These are phyloP conservation scores for Caenorhabditis tropicalis DNA, from an alignment of 1,140 invertebrate genomes.

Conservation along the genomic window DNA sequence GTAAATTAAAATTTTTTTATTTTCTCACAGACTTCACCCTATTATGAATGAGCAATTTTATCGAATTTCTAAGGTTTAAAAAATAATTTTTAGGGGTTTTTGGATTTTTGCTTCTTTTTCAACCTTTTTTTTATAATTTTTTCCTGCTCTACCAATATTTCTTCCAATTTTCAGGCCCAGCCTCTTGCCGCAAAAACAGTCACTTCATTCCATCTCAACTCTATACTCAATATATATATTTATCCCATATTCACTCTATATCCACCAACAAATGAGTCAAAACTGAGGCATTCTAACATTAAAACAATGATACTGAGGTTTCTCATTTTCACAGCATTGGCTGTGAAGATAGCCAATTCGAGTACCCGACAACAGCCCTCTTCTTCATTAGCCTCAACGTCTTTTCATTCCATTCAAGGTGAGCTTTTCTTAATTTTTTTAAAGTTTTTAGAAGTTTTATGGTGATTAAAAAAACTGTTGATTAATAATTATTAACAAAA, in stretches of 20 bases:
- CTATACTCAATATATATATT: background rate
- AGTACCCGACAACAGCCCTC: background rate
- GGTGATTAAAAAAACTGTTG: background rate
- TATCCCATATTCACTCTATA: background rate
- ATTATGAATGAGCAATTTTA: too few species aligned
- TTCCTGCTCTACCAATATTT: background rate
- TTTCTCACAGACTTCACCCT: too few species aligned
- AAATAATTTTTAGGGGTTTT: background rate
- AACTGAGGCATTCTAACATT: background rate
- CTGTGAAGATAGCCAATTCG: background rate
- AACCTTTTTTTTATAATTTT: background rate
- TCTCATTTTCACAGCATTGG: conserved; percentile 23
- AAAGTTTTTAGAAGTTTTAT: too few species aligned
- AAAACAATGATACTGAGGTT: conserved; percentile 4
- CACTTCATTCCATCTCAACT: background rate
- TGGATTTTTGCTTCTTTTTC: background rate
- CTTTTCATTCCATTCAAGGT: conserved; percentile 31
- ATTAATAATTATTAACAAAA: background rate
- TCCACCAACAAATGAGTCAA: background rate
- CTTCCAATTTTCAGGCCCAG: conserved; percentile 3
- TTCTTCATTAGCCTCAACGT: background rate
- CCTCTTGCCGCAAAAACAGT: background rate
- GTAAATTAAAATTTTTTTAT: too few species aligned
- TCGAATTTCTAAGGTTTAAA: too few species aligned
- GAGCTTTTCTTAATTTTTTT: background rate